Evolutionary conservation across 2,113 vertebrate species (phyloP), one percentile per base, ranked within the genome.

Genomic region (Etia nguti): DNA sequence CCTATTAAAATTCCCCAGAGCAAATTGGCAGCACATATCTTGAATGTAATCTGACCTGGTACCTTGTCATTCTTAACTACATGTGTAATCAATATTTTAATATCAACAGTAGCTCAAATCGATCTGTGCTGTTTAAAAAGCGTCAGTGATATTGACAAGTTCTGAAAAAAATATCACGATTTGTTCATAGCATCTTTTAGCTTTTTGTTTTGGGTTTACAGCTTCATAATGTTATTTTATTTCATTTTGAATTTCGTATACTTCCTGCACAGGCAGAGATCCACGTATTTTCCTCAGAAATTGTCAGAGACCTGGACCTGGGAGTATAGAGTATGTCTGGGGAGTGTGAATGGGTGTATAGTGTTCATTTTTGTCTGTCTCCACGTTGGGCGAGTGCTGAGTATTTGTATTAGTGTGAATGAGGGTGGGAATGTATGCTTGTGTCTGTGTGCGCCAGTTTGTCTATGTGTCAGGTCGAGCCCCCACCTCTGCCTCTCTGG

Each of bases 151-250:
- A 13, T 8, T 43, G 36, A 70, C n/a, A 43, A 15, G 38, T 24
- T 62, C 31, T 55, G 31, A 8, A 65, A 1, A 22, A 54, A 11
- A n/a, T 22, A 22, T 54, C 52, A 11, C 20, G 0, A 2, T 6
- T 22, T 55, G n/a, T 12, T 31, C 29, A 13, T 13, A 54, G 29
- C 29, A 7, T 22, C 29, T 2, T 54, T 54, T 13, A 79, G 26
- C 73, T 52, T 13, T 12, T 34, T 1, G 16, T 8, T 50, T 79
- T 34, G 20, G 34, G 20, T 43, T 70, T 50, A 8, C 38, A 16
- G 13, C 38, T 26, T 70, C 2, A 70, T 22, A 24, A 15, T 24
- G 12, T 0, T 46, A 0, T 41, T 41, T 16, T 18, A 16, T 41
- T 68, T 41, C 36, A 22, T 22, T 41, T 46, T 73, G 7, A 73